Evolutionary conservation across 2,888 invertebrate species (phyloP).

Genomic region (Mystacides longicornis): DNA sequence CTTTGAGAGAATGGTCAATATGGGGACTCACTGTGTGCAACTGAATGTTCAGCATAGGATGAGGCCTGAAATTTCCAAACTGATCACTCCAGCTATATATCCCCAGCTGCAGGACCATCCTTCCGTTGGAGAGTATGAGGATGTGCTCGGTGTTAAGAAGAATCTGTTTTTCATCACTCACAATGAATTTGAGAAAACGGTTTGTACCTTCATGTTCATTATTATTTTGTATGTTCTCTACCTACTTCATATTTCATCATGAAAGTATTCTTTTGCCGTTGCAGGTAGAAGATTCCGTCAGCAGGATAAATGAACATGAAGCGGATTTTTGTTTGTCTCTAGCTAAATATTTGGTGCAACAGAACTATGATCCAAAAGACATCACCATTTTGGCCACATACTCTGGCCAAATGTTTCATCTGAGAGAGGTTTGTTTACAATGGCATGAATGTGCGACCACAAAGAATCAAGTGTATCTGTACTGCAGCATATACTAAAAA

Average conservation of each 20-base stretch:
- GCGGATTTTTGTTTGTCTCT: slow-evolving; percentile 55
- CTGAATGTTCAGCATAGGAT: slow-evolving; percentile 69
- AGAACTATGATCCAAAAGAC: slow-evolving; percentile 51
- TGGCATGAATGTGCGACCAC: too few relatives aligned
- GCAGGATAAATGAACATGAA: slow-evolving; percentile 57
- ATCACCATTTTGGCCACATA: slow-evolving; percentile 71
- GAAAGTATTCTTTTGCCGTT: too few relatives aligned
- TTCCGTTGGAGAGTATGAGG: background rate
- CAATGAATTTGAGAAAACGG: background rate
- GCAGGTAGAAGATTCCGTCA: slow-evolving; percentile 48
- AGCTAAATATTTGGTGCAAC: slow-evolving; percentile 53
- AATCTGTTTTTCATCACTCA: background rate
- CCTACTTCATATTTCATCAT: too few relatives aligned
- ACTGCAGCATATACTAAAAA: too few relatives aligned
- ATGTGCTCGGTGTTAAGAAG: background rate
- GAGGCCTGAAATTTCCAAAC: slow-evolving; percentile 47
- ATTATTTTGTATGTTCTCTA: too few relatives aligned
- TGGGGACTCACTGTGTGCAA: slow-evolving; percentile 52
- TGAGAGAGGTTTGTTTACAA: slow-evolving; percentile 47
- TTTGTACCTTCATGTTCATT: slow-evolving; percentile 34
- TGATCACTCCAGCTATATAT: slow-evolving; percentile 64
- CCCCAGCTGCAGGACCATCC: slow-evolving; percentile 40
- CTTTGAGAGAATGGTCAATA: slow-evolving; percentile 72
- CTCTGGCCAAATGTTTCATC: slow-evolving; percentile 57
- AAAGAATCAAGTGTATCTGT: too few relatives aligned